Base-by-base conservation (phyloP, 1,140 invertebrate genomes). In the Meloidogyne floridensis region DNA sequence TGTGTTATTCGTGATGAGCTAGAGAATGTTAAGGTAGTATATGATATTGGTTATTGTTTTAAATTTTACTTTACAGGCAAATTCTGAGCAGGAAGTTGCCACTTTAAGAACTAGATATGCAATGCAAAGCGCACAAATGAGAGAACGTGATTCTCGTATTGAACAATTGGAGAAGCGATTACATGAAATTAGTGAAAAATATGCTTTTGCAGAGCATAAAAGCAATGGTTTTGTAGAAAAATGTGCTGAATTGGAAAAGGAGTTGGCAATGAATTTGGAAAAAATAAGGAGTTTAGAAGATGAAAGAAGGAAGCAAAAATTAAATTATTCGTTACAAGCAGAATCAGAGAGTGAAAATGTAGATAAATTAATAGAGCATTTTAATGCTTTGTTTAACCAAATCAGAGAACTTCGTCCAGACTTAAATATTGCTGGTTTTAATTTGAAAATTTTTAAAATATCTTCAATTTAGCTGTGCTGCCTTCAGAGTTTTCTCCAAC, bases 101-200 rank as follows among this genome's bases (percentile, higher is more conserved):
- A 56, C 77, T n/a, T 43, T 85, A 51, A 80, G 72, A 6, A 70
- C 18, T 6, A 32, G 83, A 71, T 70, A 84, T 72, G 73, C 70
- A n/a, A 51, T 76, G 15, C 53, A 72, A n/a, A 51, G 56, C 9
- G 51, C 84, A 56, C 47, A 79, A 42, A 20, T 82, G 13, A 75
- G 65, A 10, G 83, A 84, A 43, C 87, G 82, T 7, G 86, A 86
- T 54, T 15, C 69, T 13, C 70, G 85, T 59, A 83, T 86, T 72
- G 70, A 47, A 13, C 69, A 81, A 43, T 65, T 86, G 69, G 85
- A 86, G 42, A 73, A 80, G 13, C 71, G 86, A 20, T 65, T 87
- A 15, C 42, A 77, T 9, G 85, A 84, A 72, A 47, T 86, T 54
- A 85, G 81, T 7, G 86, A 84, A 75, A 20, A 85, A 72, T 73